These are phyloP conservation scores for Agonopterix alstromeriana DNA, from an alignment of 2,888 invertebrate genomes.

Conservation along the genomic window DNA sequence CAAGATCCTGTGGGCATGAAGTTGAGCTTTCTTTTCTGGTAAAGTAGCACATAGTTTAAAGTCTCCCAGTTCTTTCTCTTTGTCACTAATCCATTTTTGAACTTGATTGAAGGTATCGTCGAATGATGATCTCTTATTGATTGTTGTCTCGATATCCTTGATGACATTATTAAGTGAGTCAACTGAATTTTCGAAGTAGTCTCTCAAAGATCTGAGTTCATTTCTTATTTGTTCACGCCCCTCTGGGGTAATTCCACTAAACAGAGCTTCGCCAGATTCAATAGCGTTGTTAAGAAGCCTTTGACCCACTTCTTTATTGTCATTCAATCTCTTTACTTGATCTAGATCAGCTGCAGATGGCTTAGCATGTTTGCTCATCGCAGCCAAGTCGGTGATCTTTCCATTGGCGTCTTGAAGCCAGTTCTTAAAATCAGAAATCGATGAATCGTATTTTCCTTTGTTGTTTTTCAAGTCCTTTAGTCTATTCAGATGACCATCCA, in stretches of 20 bases:
- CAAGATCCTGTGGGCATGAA: slow-evolving; percentile 87
- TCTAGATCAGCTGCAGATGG: slow-evolving; percentile 86
- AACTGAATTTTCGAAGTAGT: slow-evolving; percentile 88
- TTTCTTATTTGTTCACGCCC: slow-evolving; percentile 90
- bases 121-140: slow-evolving; percentile 94
- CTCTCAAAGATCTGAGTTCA: slow-evolving; percentile 87
- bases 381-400: slow-evolving; percentile 83
- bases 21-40: slow-evolving; percentile 91
- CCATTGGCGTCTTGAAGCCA: slow-evolving; percentile 88
- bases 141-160: slow-evolving; percentile 91
- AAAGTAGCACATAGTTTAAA: slow-evolving; percentile 86
- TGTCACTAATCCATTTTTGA: slow-evolving; percentile 90
- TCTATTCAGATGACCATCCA: slow-evolving; percentile 82
- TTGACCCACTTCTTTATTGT: slow-evolving; percentile 88
- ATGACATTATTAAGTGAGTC: slow-evolving; percentile 90
- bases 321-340: slow-evolving; percentile 83
- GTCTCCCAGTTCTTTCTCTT: slow-evolving; percentile 83
- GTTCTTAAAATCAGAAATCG: slow-evolving; percentile 81
- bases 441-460: slow-evolving; percentile 81
- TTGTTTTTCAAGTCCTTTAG: slow-evolving; percentile 83
- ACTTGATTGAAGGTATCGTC: slow-evolving; percentile 95
- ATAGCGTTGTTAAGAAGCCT: slow-evolving; percentile 85
- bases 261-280: slow-evolving; percentile 91
- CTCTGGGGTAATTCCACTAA: slow-evolving; percentile 90
- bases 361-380: slow-evolving; percentile 85